Evolutionary conservation across 2,888 invertebrate genomes (phyloP).

Genomic region (Drosophila stalkeri): DNA sequence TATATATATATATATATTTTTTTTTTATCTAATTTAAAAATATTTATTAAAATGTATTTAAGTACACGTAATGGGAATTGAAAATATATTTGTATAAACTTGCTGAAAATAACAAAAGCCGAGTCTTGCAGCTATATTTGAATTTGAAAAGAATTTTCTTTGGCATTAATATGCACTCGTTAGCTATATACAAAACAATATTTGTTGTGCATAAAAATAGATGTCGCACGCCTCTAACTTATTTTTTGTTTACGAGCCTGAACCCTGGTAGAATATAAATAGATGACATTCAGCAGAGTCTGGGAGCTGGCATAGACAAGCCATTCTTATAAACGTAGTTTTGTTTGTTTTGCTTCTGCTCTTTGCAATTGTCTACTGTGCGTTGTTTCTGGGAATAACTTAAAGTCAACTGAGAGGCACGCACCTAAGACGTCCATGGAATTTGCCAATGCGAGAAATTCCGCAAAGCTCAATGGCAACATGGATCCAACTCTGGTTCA

Average conservation of each 20-base stretch:
- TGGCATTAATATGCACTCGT: not conserved
- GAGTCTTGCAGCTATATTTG: not conserved
- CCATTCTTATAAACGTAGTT: slow-evolving; percentile 3
- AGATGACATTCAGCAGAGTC: slow-evolving; percentile 2
- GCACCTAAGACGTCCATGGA: slow-evolving; percentile 58
- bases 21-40: no score
- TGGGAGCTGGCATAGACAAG: slow-evolving; percentile 27
- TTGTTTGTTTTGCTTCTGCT: slow-evolving; percentile 14
- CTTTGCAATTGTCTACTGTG: slow-evolving; percentile 31
- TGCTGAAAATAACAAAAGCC: no score
- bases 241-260: not conserved
- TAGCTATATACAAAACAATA: not conserved
- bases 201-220: not conserved
- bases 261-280: slow-evolving; percentile 15
- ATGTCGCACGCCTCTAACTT: not conserved
- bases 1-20: no score
- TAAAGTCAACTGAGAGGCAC: slow-evolving; percentile 40
- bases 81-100: not conserved
- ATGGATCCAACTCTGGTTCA: slow-evolving; percentile 19
- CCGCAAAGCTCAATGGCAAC: slow-evolving; percentile 46
- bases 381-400: slow-evolving; percentile 65
- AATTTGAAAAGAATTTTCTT: not conserved
- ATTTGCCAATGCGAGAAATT: slow-evolving; percentile 66
- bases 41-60: no score
- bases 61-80: not conserved